Evolutionary conservation across 2,797 vertebrate species (phyloP).

Genomic region (Brachymystax lenok): DNA sequence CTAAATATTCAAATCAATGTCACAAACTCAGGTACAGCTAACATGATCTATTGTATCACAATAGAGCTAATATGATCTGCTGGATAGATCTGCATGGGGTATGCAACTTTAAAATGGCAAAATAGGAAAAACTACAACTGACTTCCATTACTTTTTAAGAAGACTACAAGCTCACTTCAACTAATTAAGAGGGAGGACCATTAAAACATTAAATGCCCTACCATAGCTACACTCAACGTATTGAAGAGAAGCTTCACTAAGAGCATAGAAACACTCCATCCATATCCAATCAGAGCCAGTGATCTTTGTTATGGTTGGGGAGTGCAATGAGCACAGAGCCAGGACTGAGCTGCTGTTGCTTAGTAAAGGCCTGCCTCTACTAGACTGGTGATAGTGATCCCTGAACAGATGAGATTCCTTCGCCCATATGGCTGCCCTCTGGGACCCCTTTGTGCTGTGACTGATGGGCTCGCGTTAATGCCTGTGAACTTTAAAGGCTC

Average conservation of each 20-base stretch:
- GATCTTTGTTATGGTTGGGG: conserved; percentile 39
- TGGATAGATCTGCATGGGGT: not conserved
- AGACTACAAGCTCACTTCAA: not conserved
- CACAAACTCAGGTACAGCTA: not conserved
- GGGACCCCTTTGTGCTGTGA: conserved; percentile 67
- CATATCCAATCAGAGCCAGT: conserved; percentile 47
- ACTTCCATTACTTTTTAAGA: not conserved
- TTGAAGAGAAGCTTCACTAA: conserved; percentile 30
- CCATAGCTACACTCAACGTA: conserved; percentile 24
- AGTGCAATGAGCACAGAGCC: conserved; percentile 18
- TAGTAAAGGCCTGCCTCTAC: not conserved
- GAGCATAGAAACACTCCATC: not conserved
- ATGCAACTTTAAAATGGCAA: not conserved
- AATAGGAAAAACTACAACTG: not conserved
- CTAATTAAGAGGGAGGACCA: not conserved
- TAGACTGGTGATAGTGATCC: conserved; percentile 15
- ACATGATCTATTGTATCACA: not conserved
- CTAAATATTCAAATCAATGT: not conserved
- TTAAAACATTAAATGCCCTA: conserved; percentile 5
- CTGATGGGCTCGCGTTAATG: conserved; percentile 66
- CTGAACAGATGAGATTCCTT: conserved; percentile 61
- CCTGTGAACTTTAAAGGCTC: conserved; percentile 68
- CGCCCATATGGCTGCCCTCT: conserved; percentile 72
- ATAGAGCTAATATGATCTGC: not conserved
- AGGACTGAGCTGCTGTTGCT: conserved; percentile 29